phyloP scores from a whole-genome alignment of 1,140 invertebrate genomes.

The Drosophila kohkoa region DNA sequence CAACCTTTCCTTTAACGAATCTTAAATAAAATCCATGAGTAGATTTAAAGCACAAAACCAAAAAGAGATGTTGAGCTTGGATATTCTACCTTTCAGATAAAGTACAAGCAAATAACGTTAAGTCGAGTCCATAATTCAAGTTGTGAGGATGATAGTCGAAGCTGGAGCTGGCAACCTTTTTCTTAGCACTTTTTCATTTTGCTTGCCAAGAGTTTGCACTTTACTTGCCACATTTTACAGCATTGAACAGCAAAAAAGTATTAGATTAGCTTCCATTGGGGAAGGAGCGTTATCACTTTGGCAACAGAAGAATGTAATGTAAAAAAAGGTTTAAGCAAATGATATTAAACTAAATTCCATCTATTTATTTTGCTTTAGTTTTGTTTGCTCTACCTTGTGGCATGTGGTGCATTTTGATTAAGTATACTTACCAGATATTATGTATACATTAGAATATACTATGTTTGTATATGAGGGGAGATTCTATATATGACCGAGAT shows the following conservation, averaged over 20 bases:
- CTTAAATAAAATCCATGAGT: not conserved
- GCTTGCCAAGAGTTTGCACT: constrained; percentile 43
- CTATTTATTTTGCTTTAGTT: constrained; percentile 29
- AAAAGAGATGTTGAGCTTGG: constrained; percentile 22
- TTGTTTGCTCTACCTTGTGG: not conserved
- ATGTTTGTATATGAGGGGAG: not conserved
- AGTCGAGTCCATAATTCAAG: constrained; percentile 48
- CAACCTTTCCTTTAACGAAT: not conserved
- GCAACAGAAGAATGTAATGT: constrained; percentile 7
- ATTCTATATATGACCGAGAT: constrained; percentile 6
- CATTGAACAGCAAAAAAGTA: constrained; percentile 60
- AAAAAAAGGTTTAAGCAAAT: constrained; percentile 4
- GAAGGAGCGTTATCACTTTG: constrained; percentile 44
- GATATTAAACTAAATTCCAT: constrained; percentile 3
- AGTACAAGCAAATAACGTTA: constrained; percentile 31
- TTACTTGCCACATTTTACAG: constrained; percentile 29
- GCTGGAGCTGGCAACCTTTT: constrained; percentile 15
- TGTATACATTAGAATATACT: not conserved
- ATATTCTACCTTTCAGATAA: constrained; percentile 33
- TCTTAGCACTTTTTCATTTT: constrained; percentile 35
- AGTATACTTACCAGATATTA: constrained; percentile 16
- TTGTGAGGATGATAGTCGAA: constrained; percentile 31
- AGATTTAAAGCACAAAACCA: constrained; percentile 1
- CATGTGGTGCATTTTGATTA: constrained; percentile 50
- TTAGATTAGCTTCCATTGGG: constrained; percentile 50